Percentiles rank a stretch among this genome's conserved stretches.
phyloP scores from a whole-genome alignment of 2,888 invertebrate species.

The Graphium colonna region DNA sequence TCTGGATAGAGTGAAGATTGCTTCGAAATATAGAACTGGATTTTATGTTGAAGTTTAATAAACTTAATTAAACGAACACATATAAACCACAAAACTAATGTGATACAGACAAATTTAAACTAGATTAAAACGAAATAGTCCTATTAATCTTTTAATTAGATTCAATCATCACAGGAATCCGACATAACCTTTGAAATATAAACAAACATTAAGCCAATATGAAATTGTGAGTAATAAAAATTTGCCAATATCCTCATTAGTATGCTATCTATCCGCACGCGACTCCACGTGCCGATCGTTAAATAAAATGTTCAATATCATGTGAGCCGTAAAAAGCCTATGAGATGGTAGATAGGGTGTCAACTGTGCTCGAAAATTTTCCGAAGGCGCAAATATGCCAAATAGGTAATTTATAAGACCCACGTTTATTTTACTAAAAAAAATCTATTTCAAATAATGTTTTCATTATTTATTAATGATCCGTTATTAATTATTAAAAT shows the following conservation, averaged over 20 bases:
- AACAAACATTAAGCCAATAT: background rate
- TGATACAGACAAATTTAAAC: too few species aligned
- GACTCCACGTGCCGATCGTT: conserved; percentile 47
- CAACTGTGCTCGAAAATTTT: conserved; percentile 52
- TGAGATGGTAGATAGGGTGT: conserved; percentile 56
- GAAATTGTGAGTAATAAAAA: conserved; percentile 29
- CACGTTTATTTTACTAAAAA: conserved; percentile 50
- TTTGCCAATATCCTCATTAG: conserved; percentile 40
- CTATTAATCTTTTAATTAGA: too few species aligned
- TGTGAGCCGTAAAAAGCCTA: conserved; percentile 50
- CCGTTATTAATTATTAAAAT: too few species aligned
- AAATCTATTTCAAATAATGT: too few species aligned
- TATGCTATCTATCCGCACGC: conserved; percentile 36
- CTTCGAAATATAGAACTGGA: conserved; percentile 12
- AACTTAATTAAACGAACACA: background rate
- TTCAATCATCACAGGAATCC: too few species aligned
- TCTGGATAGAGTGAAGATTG: conserved; percentile 20
- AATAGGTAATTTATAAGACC: conserved; percentile 48
- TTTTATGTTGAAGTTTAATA: conserved; percentile 2
- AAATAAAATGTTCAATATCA: conserved; percentile 56
- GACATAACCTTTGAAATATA: background rate
- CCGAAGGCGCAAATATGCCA: conserved; percentile 45
- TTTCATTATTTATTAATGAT: too few species aligned
- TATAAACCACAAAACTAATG: too few species aligned
- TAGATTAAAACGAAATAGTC: too few species aligned